Percentiles rank a stretch among this genome's conserved stretches.
phyloP scores from a whole-genome alignment of 1,140 invertebrate species.

The Bombus confusus region DNA sequence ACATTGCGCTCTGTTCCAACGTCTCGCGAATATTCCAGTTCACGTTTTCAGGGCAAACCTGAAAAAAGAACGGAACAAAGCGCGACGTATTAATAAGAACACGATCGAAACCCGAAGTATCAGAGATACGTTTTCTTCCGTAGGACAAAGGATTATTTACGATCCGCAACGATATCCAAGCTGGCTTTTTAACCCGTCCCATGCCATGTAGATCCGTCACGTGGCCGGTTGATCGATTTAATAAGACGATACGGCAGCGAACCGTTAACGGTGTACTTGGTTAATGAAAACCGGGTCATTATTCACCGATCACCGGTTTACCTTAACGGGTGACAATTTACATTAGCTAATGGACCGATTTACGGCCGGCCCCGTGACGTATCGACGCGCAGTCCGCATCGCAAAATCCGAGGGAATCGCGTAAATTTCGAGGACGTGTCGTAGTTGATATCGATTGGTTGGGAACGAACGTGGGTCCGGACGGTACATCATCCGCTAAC shows the following conservation, averaged over 20 bases:
- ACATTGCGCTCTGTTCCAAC: no score
- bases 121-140: neutral
- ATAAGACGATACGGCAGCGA: constrained; percentile 51
- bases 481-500: constrained; percentile 38
- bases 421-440: constrained; percentile 29
- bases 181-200: neutral
- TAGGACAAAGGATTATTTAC: constrained; percentile 20
- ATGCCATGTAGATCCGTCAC: constrained; percentile 28
- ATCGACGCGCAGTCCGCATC: neutral
- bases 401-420: neutral
- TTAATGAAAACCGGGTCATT: constrained; percentile 51
- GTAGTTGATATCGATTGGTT: neutral
- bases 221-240: constrained; percentile 40
- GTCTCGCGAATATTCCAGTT: no score
- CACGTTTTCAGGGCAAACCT: no score
- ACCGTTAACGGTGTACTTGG: constrained; percentile 39
- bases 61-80: no score
- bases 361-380: neutral
- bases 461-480: neutral
- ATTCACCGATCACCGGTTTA: constrained; percentile 21
- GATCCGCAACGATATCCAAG: neutral
- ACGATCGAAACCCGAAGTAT: no score
- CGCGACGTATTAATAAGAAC: no score
- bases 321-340: constrained; percentile 54
- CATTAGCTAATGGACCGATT: constrained; percentile 51